phyloP scores from a whole-genome alignment of 2,888 invertebrate genomes.

The Ischnus inquisitorius region DNA sequence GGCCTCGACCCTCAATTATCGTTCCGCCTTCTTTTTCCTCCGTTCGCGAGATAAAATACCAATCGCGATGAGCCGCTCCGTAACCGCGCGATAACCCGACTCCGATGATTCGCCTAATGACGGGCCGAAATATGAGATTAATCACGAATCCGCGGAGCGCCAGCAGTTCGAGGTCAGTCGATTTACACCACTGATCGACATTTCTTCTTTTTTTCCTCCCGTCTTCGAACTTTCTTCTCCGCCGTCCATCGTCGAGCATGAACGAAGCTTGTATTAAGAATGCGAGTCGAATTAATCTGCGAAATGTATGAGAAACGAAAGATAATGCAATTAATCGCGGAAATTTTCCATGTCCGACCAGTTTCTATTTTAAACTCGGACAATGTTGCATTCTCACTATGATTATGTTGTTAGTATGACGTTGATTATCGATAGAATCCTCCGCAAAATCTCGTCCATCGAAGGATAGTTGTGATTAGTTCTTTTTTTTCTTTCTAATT shows the following conservation, averaged over 20 bases:
- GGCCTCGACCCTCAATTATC: slow-evolving; percentile 4
- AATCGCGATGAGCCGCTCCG: slow-evolving; percentile 1
- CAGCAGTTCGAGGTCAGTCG: slow-evolving; percentile 21
- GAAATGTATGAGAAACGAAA: background rate
- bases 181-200: slow-evolving; percentile 38
- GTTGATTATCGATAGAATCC: background rate
- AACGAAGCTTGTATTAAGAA: background rate
- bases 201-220: background rate
- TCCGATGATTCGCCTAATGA: slow-evolving; percentile 10
- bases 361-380: background rate
- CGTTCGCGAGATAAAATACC: background rate
- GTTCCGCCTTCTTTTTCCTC: background rate
- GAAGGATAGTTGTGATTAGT: background rate
- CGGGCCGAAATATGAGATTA: background rate
- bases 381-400: background rate
- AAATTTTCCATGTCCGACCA: no score
- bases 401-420: background rate
- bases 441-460: background rate
- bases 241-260: background rate
- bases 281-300: background rate
- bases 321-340: background rate
- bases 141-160: background rate
- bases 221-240: background rate
- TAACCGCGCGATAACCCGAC: slow-evolving; percentile 15
- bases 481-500: background rate